Evolutionary conservation across 2,888 invertebrate genomes (phyloP).

Genomic region (Clitarchus hookeri): DNA sequence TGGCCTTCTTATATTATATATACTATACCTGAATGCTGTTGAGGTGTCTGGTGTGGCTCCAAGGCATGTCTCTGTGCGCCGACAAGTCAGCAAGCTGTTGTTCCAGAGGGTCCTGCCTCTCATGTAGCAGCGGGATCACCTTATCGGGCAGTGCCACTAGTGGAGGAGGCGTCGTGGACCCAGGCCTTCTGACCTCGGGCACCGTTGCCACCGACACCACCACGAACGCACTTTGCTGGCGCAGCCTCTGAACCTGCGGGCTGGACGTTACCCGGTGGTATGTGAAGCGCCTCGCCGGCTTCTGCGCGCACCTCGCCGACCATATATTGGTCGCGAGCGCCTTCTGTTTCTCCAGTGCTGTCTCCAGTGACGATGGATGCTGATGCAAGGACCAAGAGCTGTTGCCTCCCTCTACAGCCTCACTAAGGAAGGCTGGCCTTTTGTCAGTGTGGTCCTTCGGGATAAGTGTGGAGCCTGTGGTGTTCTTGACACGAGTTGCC

Average conservation of each 20-base stretch:
- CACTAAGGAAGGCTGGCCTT: not conserved
- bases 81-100: conserved; percentile 39
- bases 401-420: not conserved
- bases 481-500: too few species aligned
- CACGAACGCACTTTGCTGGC: conserved; percentile 37
- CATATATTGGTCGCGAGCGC: not conserved
- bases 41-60: conserved; percentile 41
- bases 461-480: too few species aligned
- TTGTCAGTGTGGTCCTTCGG: too few species aligned
- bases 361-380: not conserved
- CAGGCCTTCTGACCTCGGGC: too few species aligned
- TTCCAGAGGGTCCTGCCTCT: conserved; percentile 36
- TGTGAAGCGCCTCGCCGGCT: conserved; percentile 41
- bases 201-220: conserved; percentile 37
- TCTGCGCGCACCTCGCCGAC: not conserved
- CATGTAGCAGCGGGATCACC: conserved; percentile 31
- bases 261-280: conserved; percentile 44
- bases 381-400: not conserved
- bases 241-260: conserved; percentile 36
- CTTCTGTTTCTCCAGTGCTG: not conserved
- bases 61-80: conserved; percentile 28
- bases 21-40: conserved; percentile 39
- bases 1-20: too few species aligned
- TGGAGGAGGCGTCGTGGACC: not conserved
- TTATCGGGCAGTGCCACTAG: conserved; percentile 32